These are phyloP conservation scores for Zaprionus kolodkinae DNA, from an alignment of 1,140 invertebrate species.

Conservation along the genomic window DNA sequence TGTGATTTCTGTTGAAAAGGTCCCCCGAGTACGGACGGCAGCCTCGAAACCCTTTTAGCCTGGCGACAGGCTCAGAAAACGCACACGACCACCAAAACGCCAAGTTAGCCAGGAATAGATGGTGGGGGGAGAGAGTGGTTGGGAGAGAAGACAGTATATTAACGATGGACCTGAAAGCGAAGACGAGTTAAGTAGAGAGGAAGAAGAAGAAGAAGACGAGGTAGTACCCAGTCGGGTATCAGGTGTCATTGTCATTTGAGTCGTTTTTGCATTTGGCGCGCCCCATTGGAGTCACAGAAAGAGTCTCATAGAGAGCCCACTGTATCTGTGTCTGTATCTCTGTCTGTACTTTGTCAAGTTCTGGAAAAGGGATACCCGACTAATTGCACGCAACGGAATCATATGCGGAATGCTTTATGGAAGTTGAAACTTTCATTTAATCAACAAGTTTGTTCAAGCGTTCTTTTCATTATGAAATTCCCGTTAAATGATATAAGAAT, in stretches of 20 bases:
- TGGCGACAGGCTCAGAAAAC: slow-evolving; percentile 14
- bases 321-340: not conserved
- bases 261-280: slow-evolving; percentile 78
- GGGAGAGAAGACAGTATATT: not conserved
- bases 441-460: not conserved
- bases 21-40: slow-evolving; percentile 25
- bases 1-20: slow-evolving; percentile 84
- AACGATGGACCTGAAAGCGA: slow-evolving; percentile 5
- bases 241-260: slow-evolving; percentile 84
- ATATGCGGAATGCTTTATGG: not conserved
- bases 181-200: slow-evolving; percentile 6
- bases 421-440: not conserved
- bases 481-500: not conserved
- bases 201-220: not conserved
- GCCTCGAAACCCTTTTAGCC: slow-evolving; percentile 45
- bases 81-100: slow-evolving; percentile 67
- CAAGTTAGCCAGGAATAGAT: slow-evolving; percentile 3
- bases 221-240: slow-evolving; percentile 54
- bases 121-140: not conserved
- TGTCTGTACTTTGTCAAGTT: slow-evolving; percentile 13
- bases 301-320: not conserved
- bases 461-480: not conserved
- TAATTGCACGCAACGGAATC: not conserved
- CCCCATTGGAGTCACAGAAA: slow-evolving; percentile 65
- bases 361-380: not conserved